Evolutionary conservation across 1,140 invertebrate genomes (phyloP).

Genomic region (Drosophila sechellia): DNA sequence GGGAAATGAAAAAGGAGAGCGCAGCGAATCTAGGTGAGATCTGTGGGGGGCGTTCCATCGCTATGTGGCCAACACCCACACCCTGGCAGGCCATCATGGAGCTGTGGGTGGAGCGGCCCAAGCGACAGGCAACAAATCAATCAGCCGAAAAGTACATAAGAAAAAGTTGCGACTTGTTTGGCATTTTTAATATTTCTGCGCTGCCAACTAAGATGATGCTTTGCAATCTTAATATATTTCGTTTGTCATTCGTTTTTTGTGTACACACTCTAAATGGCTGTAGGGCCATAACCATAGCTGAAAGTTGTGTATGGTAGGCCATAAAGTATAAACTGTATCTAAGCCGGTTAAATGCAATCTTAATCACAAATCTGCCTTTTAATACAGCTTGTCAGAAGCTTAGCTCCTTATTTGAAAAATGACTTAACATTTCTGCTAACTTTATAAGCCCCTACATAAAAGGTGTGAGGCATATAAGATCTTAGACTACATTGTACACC

Average conservation of each 20-base stretch:
- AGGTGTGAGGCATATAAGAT: slow-evolving; percentile 14
- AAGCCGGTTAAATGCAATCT: slow-evolving; percentile 7
- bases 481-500: background rate
- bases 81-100: slow-evolving; percentile 7
- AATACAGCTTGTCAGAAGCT: slow-evolving; percentile 18
- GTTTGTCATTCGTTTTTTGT: background rate
- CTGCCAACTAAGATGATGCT: slow-evolving; percentile 15
- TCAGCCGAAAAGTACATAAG: slow-evolving; percentile 57
- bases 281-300: slow-evolving; percentile 16
- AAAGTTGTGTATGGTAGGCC: background rate
- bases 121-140: slow-evolving; percentile 66
- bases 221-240: slow-evolving; percentile 13
- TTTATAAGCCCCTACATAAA: slow-evolving; percentile 9
- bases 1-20: slow-evolving; percentile 25
- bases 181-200: slow-evolving; percentile 56
- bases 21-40: slow-evolving; percentile 46
- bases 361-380: slow-evolving; percentile 8
- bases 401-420: slow-evolving; percentile 17
- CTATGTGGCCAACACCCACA: slow-evolving; percentile 8
- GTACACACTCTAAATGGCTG: slow-evolving; percentile 1
- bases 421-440: slow-evolving; percentile 6
- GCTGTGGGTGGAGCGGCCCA: slow-evolving; percentile 41
- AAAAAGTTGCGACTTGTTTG: slow-evolving; percentile 45
- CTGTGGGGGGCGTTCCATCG: slow-evolving; percentile 12
- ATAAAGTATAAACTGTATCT: background rate